Conservation (phyloP, 2,113 vertebrate genomes). For the Lepisosteus oculatus region DNA sequence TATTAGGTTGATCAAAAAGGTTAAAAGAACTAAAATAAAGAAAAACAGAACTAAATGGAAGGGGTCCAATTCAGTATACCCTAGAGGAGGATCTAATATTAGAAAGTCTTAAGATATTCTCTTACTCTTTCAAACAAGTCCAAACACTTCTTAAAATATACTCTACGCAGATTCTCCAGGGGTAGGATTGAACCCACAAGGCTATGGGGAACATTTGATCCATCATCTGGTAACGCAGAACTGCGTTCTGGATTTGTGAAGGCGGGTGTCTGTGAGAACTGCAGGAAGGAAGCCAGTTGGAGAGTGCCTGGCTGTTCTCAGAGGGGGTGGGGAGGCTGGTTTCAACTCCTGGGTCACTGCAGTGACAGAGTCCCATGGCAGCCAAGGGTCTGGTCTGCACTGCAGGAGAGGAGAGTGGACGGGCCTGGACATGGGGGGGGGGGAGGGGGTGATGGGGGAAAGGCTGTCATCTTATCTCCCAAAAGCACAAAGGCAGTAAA, state of each 20-base stretch:
- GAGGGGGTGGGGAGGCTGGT: neutral
- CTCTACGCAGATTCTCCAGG: no score
- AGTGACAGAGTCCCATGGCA: slow-evolving; percentile 27
- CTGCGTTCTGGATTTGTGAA: neutral
- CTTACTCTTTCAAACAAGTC: slow-evolving; percentile 46
- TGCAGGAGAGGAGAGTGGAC: neutral
- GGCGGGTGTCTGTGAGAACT: neutral
- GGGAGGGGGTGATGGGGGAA: neutral
- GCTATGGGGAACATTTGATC: no score
- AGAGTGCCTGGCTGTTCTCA: slow-evolving; percentile 12
- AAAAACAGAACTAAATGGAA: neutral
- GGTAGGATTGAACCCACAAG: no score
- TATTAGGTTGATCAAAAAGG: slow-evolving; percentile 29
- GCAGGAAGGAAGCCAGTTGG: slow-evolving; percentile 2
- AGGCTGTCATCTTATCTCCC: slow-evolving; percentile 5
- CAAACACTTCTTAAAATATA: neutral
- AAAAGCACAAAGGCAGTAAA: neutral
- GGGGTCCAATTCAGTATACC: slow-evolving; percentile 19
- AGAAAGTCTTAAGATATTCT: slow-evolving; percentile 53
- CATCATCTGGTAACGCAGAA: neutral
- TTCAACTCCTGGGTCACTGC: slow-evolving; percentile 5
- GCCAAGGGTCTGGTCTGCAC: neutral
- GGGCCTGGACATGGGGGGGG: slow-evolving; percentile 2
- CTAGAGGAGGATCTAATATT: slow-evolving; percentile 42
- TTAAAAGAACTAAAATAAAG: slow-evolving; percentile 39